These are phyloP conservation scores for Laupala kohalensis DNA, from an alignment of 1,140 invertebrate species.

Conservation along the genomic window DNA sequence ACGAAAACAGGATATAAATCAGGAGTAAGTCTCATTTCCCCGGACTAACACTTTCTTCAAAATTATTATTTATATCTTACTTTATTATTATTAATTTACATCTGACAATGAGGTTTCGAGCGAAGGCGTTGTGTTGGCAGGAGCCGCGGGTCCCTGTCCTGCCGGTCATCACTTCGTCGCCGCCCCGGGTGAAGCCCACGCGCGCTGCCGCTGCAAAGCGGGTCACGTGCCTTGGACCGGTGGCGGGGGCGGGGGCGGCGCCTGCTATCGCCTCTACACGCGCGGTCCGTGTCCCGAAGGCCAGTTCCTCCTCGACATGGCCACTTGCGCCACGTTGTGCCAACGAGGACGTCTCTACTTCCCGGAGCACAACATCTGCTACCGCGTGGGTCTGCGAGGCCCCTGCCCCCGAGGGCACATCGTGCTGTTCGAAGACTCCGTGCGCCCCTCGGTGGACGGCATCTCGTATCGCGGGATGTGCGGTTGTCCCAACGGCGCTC, in stretches of 20 bases:
- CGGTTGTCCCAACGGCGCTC: slow-evolving; percentile 15
- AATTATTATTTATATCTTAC: too few species aligned
- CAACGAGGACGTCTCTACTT: slow-evolving; percentile 58
- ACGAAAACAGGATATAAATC: too few species aligned
- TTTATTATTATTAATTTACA: too few species aligned
- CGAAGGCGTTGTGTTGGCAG: too few species aligned
- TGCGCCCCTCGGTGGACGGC: slow-evolving; percentile 57
- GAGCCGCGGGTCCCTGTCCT: slow-evolving; percentile 51
- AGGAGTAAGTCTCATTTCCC: too few species aligned
- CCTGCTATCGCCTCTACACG: slow-evolving; percentile 60
- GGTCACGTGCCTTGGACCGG: slow-evolving; percentile 47
- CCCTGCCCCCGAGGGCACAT: slow-evolving; percentile 54
- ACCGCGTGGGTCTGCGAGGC: slow-evolving; percentile 54
- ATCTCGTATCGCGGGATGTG: slow-evolving; percentile 70
- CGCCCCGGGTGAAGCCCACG: slow-evolving; percentile 28
- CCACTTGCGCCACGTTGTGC: slow-evolving; percentile 47
- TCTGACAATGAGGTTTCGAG: too few species aligned
- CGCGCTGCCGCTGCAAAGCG: slow-evolving; percentile 51
- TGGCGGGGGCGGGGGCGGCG: slow-evolving; percentile 42
- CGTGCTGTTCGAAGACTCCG: slow-evolving; percentile 61
- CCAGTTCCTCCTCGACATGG: slow-evolving; percentile 37
- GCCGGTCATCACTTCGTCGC: slow-evolving; percentile 47
- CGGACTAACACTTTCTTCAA: too few species aligned
- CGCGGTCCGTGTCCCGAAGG: slow-evolving; percentile 49
- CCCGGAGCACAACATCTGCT: slow-evolving; percentile 53